phyloP scores from a whole-genome alignment of 2,113 vertebrate genomes.

The Odontophorus gujanensis region DNA sequence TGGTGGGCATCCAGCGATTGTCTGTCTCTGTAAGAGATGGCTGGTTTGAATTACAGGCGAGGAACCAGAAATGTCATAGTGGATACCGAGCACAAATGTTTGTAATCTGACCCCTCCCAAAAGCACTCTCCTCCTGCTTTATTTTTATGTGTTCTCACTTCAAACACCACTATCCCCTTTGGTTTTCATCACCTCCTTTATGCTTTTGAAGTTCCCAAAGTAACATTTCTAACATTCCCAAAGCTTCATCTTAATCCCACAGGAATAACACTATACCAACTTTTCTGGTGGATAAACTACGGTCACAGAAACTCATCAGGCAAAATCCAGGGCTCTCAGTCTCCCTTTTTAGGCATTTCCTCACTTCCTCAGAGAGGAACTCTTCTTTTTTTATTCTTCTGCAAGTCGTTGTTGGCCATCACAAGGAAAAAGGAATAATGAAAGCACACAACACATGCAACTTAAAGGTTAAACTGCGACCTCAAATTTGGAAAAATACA shows the following conservation, averaged over 20 bases:
- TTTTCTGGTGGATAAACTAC: neutral
- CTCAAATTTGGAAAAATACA: constrained; percentile 35
- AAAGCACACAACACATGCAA: constrained; percentile 38
- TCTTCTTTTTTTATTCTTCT: neutral
- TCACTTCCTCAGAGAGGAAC: constrained; percentile 23
- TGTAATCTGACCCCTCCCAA: constrained; percentile 29
- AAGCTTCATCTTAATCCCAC: constrained; percentile 40
- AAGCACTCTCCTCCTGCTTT: neutral
- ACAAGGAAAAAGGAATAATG: neutral
- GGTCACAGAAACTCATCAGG: neutral
- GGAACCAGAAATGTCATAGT: constrained; percentile 53
- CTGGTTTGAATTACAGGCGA: constrained; percentile 42
- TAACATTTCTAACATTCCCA: constrained; percentile 54
- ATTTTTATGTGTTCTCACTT: constrained; percentile 20
- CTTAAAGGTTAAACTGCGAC: constrained; percentile 44
- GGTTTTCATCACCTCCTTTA: constrained; percentile 24
- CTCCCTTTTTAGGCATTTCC: constrained; percentile 25
- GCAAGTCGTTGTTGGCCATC: neutral
- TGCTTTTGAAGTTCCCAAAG: constrained; percentile 39
- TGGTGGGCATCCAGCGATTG: constrained; percentile 62
- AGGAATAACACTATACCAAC: neutral
- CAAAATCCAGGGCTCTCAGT: constrained; percentile 5
- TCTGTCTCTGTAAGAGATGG: constrained; percentile 21
- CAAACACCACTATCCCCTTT: constrained; percentile 13
- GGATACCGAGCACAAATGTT: constrained; percentile 9